These are phyloP conservation scores for Seira ritae DNA, from an alignment of 2,888 invertebrate genomes.

Conservation along the genomic window DNA sequence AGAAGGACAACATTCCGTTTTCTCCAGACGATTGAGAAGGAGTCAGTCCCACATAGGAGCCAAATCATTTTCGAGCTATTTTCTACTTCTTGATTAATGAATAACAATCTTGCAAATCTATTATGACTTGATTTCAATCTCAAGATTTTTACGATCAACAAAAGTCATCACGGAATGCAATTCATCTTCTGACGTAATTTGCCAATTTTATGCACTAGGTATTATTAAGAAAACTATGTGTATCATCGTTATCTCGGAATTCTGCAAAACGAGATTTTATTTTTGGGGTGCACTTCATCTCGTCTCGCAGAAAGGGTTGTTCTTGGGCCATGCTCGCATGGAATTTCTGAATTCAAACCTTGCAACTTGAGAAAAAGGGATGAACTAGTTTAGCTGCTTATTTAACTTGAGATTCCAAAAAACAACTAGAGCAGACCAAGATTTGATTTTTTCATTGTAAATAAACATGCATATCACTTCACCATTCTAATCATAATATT, in stretches of 20 bases:
- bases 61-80: neutral
- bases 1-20: conserved; percentile 20
- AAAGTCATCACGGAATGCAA: conserved; percentile 26
- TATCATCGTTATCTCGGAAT: no score
- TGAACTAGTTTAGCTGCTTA: conserved; percentile 28
- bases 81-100: neutral
- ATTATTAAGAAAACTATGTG: neutral
- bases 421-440: no score
- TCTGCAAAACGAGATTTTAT: conserved; percentile 28
- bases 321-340: neutral
- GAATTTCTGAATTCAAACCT: neutral
- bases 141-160: neutral
- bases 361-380: conserved; percentile 1
- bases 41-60: neutral
- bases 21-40: conserved; percentile 24
- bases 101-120: neutral
- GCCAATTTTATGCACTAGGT: neutral
- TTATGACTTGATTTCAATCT: neutral
- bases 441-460: neutral
- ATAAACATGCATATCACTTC: neutral
- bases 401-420: conserved; percentile 2
- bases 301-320: neutral
- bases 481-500: no score
- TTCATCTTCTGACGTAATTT: neutral
- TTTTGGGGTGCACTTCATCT: neutral